Evolutionary conservation across 2,113 vertebrate genomes (phyloP), one percentile per base, ranked within the genome.

Genomic region (Nothoprocta pentlandii): DNA sequence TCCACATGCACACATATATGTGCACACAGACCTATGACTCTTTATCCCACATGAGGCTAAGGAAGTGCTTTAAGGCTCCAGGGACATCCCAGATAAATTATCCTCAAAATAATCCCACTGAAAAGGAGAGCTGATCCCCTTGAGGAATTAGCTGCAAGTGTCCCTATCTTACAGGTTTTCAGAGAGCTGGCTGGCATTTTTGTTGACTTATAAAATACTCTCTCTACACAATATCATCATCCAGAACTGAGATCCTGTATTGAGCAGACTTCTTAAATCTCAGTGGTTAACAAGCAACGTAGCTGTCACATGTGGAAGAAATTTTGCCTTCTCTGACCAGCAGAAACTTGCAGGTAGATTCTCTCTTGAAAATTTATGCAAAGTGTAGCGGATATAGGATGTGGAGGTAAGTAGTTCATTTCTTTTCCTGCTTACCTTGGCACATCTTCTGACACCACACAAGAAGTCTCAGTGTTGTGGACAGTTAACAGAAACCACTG

Each of bases 381-480:
- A 66, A 0, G 1, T 49, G 68, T 44, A 53, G 42, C 1, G 4
- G 79, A 69, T 82, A 42, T 0, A 77, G 81, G 81, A 93, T 87
- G 41, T 51, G n/a, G 67, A 94, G 63, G 68, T 76, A 89, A 92
- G 81, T 51, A 70, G 26, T 47, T 94, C 36, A 54, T 83, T 97
- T 70, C 46, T 82, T 54, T 80, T 82, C 81, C 71, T 82, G 78
- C 75, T 92, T 93, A 62, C 49, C 59, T 77, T 91, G 89, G 87
- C 56, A 13, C 53, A 80, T 74, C 44, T 62, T 76, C 78, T 69
- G 85, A 82, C 79, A 67, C 36, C 81, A 90, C 78, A 80, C 54
- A 85, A 80, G 84, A 84, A 91, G 69, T 67, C 68, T 69, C 63
- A 70, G 73, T 7, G 23, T 75, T 85, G 70, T 68, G 69, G 71